Conservation (phyloP, 30 jellyfish, hydroid and myxozoan genomes). For the Hydractinia echinata region DNA sequence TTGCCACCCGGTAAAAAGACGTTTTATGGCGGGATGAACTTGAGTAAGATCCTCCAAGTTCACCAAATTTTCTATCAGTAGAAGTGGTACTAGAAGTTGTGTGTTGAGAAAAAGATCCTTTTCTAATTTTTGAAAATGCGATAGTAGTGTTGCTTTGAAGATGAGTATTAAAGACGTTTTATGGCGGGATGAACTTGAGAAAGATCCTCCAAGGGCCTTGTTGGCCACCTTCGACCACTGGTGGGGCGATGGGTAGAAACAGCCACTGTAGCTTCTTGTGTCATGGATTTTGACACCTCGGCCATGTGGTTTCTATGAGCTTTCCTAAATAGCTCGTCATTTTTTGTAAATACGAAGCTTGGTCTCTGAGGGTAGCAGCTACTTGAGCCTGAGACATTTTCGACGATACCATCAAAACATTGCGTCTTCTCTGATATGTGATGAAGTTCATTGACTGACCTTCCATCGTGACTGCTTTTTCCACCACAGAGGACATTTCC, state of each 20-base stretch:
- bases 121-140: background rate
- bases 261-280: background rate
- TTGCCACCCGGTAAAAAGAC: slow-evolving; percentile 1
- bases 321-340: background rate
- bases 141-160: background rate
- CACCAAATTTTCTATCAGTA: background rate
- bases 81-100: background rate
- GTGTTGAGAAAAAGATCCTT: slow-evolving; percentile 1
- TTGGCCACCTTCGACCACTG: too few species aligned
- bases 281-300: background rate
- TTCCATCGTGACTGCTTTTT: background rate
- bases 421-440: background rate
- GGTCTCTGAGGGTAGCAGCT: background rate
- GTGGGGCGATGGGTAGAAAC: background rate
- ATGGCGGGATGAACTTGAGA: too few species aligned
- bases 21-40: background rate
- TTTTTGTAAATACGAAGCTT: background rate
- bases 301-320: background rate
- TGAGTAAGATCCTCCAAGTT: slow-evolving; percentile 18
- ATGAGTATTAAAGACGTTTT: too few species aligned
- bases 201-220: background rate
- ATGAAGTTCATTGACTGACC: background rate
- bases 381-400: too few species aligned
- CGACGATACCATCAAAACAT: background rate
- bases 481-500: background rate